These are phyloP conservation scores for Dendrocopos noguchii DNA, from an alignment of 2,113 vertebrate genomes.

Conservation along the genomic window DNA sequence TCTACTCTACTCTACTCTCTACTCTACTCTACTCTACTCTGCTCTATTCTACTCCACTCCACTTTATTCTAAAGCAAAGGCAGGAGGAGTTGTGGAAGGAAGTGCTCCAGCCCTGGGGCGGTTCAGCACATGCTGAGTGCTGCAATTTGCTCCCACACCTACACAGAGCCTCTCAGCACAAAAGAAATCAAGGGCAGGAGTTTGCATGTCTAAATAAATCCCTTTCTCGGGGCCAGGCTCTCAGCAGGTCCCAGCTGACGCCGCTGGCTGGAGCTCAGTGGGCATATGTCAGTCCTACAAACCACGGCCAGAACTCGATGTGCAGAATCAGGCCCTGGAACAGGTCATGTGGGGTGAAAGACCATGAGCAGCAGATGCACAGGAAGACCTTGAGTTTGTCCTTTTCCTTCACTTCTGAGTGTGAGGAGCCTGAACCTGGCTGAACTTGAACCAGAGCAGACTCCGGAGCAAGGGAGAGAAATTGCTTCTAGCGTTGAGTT, in stretches of 20 bases:
- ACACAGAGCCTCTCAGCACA: background rate
- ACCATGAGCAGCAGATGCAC: background rate
- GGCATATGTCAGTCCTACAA: background rate
- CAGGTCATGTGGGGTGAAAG: background rate
- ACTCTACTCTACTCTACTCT: no score
- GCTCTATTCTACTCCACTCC: no score
- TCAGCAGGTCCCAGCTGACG: slow-evolving; percentile 28
- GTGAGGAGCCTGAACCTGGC: background rate
- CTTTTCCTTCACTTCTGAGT: background rate
- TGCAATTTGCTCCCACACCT: slow-evolving; percentile 30
- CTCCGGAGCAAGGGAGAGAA: background rate
- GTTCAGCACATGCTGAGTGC: background rate
- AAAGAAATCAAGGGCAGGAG: slow-evolving; percentile 24
- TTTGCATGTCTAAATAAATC: slow-evolving; percentile 38
- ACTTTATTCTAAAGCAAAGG: no score
- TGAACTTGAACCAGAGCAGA: background rate
- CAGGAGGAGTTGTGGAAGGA: background rate
- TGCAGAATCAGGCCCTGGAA: background rate
- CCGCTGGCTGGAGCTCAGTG: background rate
- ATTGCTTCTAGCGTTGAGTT: background rate
- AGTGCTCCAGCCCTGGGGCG: background rate
- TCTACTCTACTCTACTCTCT: no score
- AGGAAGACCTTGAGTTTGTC: background rate
- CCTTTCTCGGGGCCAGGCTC: background rate
- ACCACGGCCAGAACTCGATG: background rate